Evolutionary conservation across 2,888 invertebrate species (phyloP), one percentile per base, ranked within the genome.

Genomic region (Neoaliturus tenellus): DNA sequence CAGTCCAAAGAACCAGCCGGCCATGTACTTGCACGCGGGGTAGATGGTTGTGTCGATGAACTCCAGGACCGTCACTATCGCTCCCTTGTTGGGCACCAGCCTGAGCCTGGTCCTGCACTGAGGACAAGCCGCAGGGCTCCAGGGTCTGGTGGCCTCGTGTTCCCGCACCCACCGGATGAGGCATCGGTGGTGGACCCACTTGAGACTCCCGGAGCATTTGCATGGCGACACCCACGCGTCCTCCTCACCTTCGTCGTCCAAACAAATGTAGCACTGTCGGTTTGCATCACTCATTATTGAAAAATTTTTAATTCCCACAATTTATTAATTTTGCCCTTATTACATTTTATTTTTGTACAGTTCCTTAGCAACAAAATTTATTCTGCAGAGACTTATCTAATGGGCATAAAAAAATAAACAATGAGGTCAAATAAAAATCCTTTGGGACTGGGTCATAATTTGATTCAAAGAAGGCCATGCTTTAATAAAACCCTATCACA

Each of bases 131-230:
- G 12, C 28, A 5, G 31, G 28, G 28, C 20, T 28, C 10, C 8
- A 62, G 1, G 62, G 62, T 4, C 62, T 28, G 10, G 28, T 28
- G 0, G 28, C 28, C 62, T 62, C 62, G 14, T 62, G 62, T 14
- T 62, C 62, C 20, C 62, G 28, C 28, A 62, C 62, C 62, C 62
- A 62, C 5, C 28, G 62, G 62, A 62, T 31, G 62, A 62, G 8
- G 62, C 62, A 62, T 28, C 14, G 0, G 17, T 62, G 62, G 31
- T 62, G 62, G 17, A 62, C 62, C 62, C 62, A 62, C 28, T 62
- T 62, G 62, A 62, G 62, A 4, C 28, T 62, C 14, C 62, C 62
- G 12, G 62, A 62, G 17, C 62, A 62, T 17, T 31, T 62, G 31
- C 62, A 62, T 0, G 62, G 62, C 5, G 62, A 28, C 62, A 62